Evolutionary conservation across 2,888 invertebrate species (phyloP).

Genomic region (Meteorus cinctellus): DNA sequence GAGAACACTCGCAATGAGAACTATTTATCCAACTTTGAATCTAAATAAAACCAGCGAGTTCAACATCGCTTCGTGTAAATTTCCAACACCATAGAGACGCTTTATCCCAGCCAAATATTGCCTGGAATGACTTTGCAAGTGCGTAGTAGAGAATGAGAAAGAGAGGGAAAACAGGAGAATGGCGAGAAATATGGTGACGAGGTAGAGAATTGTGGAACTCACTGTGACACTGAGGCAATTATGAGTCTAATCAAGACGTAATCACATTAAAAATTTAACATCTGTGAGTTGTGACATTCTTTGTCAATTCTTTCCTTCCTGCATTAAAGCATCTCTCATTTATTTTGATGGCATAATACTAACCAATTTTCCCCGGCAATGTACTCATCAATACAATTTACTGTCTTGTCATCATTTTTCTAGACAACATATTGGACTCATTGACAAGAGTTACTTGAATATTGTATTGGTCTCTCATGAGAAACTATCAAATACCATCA

Average conservation of each 20-base stretch:
- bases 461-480: not conserved
- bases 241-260: constrained; percentile 40
- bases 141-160: constrained; percentile 8
- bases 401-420: not conserved
- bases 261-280: constrained; percentile 42
- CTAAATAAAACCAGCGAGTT: not conserved
- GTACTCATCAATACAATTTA: not conserved
- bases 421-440: not conserved
- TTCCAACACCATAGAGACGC: not conserved
- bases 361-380: not conserved
- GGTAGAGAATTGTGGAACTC: constrained; percentile 25
- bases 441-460: not conserved
- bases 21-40: constrained; percentile 23
- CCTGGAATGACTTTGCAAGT: constrained; percentile 24
- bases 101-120: constrained; percentile 26
- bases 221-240: constrained; percentile 36
- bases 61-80: constrained; percentile 19
- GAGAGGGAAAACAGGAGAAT: not conserved
- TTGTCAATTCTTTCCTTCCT: not conserved
- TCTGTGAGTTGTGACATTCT: constrained; percentile 13
- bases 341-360: not conserved
- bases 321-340: not conserved
- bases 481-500: not conserved
- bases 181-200: constrained; percentile 9
- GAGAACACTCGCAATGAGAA: not conserved